Evolutionary conservation across 2,797 vertebrate species (phyloP).

Genomic region (Sebastes steindachneri): DNA sequence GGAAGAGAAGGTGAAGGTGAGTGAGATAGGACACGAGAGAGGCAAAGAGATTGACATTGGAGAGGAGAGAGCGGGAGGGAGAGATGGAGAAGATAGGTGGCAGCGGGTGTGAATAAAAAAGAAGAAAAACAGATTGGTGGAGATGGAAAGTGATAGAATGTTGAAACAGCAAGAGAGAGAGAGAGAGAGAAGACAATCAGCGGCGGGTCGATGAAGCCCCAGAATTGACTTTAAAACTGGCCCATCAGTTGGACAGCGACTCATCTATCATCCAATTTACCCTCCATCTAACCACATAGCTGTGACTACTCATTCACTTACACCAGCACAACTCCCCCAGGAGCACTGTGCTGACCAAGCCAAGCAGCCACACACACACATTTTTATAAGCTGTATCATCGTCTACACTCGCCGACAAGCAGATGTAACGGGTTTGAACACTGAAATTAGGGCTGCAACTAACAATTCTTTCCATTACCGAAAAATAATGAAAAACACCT

Average conservation of each 20-base stretch:
- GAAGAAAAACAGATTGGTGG: conserved; percentile 33
- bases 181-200: conserved; percentile 50
- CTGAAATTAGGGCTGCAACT: background rate
- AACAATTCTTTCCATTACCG: background rate
- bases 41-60: conserved; percentile 22
- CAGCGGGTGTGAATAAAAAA: conserved; percentile 31
- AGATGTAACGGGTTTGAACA: background rate
- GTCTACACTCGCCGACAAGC: background rate
- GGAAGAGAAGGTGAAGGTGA: conserved; percentile 31
- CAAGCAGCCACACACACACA: conserved; percentile 12
- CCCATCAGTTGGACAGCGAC: conserved; percentile 64
- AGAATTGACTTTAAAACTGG: conserved; percentile 71
- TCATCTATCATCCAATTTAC: conserved; percentile 80
- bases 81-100: conserved; percentile 31
- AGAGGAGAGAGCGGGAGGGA: background rate
- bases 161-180: conserved; percentile 41
- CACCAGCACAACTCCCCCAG: conserved; percentile 49
- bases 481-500: background rate
- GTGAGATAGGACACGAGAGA: background rate
- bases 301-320: conserved; percentile 76
- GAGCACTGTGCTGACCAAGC: conserved; percentile 52
- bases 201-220: conserved; percentile 51
- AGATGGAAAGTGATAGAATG: conserved; percentile 63
- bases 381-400: background rate
- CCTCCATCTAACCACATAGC: conserved; percentile 65